Percentiles rank a stretch among this genome's conserved stretches.
These are phyloP conservation scores for Antennarius striatus DNA, from an alignment of 2,113 vertebrate species.

Conservation along the genomic window DNA sequence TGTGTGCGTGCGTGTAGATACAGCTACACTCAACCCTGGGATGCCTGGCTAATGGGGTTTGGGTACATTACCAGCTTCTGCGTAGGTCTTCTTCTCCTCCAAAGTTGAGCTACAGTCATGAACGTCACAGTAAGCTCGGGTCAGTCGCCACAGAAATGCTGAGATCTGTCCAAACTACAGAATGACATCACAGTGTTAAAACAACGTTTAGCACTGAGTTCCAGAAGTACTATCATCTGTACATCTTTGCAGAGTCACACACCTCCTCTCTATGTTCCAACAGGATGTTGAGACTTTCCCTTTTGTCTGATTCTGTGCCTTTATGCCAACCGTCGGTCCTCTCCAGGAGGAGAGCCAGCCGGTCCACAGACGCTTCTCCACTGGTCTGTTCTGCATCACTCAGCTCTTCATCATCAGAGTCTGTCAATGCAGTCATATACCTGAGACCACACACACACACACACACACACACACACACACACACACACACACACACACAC, in stretches of 20 bases:
- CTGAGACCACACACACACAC: slow-evolving; percentile 74
- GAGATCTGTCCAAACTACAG: slow-evolving; percentile 83
- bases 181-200: neutral
- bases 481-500: neutral
- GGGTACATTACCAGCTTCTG: slow-evolving; percentile 81
- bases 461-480: too few relatives aligned
- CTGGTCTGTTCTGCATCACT: slow-evolving; percentile 68
- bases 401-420: slow-evolving; percentile 87
- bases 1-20: too few relatives aligned
- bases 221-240: neutral
- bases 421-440: slow-evolving; percentile 93
- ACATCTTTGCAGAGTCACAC: slow-evolving; percentile 1
- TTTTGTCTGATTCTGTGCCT: slow-evolving; percentile 82
- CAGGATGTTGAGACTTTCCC: slow-evolving; percentile 81
- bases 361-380: slow-evolving; percentile 59
- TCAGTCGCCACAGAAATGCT: slow-evolving; percentile 89
- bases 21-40: too few relatives aligned
- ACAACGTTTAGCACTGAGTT: neutral
- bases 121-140: slow-evolving; percentile 87
- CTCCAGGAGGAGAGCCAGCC: slow-evolving; percentile 79
- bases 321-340: slow-evolving; percentile 82
- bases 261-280: slow-evolving; percentile 86
- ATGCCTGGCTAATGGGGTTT: neutral
- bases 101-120: slow-evolving; percentile 82
- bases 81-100: slow-evolving; percentile 87